A percentile compares a stretch with the other conserved stretches of the same genome.
Conservation (phyloP, 92 coral and sea anemone genomes). For the Parazoanthus atlanticus region DNA sequence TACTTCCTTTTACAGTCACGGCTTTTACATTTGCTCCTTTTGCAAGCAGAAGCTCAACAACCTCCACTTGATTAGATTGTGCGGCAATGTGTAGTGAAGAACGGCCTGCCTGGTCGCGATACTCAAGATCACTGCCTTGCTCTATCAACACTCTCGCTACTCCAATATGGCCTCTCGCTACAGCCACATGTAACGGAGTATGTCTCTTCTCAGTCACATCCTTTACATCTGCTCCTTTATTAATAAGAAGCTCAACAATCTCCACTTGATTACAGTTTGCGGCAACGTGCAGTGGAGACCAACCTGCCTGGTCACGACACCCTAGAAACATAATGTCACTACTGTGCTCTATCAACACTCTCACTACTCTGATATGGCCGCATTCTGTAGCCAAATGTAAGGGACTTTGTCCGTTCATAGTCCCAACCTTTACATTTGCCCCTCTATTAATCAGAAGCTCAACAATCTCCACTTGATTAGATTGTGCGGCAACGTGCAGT, state of each 20-base stretch:
- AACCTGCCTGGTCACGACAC: background rate
- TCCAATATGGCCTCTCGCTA: background rate
- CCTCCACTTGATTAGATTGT: background rate
- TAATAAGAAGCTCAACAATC: conserved; percentile 26
- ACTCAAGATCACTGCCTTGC: background rate
- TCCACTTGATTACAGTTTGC: conserved; percentile 34
- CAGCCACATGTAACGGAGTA: conserved; percentile 14
- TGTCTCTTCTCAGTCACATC: conserved; percentile 3
- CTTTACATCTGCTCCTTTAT: conserved; percentile 33
- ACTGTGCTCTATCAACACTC: conserved; percentile 15
- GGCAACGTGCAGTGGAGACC: conserved; percentile 45
- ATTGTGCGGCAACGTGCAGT: conserved; percentile 42
- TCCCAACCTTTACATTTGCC: conserved; percentile 6
- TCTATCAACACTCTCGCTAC: background rate
- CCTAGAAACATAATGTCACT: background rate
- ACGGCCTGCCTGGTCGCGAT: background rate
- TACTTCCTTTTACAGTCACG: background rate
- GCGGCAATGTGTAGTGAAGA: background rate
- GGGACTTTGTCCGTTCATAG: too few species aligned
- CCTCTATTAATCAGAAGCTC: conserved; percentile 42
- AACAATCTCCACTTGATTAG: conserved; percentile 31
- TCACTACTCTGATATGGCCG: conserved; percentile 33
- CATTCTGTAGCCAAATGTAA: conserved; percentile 2
- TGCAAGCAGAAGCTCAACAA: background rate
- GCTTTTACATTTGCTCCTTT: background rate